Base-by-base conservation (phyloP, 2,888 invertebrate genomes). In the Dryocosmus kuriphilus region DNA sequence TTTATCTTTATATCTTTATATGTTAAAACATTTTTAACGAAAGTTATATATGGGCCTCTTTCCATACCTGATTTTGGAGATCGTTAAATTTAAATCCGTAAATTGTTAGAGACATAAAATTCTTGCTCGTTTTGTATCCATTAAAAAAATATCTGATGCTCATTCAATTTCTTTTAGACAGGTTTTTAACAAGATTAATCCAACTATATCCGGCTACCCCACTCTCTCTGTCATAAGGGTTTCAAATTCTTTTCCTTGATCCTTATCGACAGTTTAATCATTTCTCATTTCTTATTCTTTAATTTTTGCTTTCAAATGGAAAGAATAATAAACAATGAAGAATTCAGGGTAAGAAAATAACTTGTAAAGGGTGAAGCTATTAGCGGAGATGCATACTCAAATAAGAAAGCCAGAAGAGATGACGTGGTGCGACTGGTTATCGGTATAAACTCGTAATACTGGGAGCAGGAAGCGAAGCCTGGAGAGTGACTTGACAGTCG, bases 401-500 rank as follows among this genome's bases (percentile, higher is more conserved):
- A 81, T 73, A 81, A 81, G 79, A 77, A 80, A 67, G 61, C 78
- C 57, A 76, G 55, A 60, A 80, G 77, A 67, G 80, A 80, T 78
- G 77, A 77, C 74, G 76, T 79, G 80, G 77, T 71, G 77, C 76
- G 81, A 83, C 79, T 81, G 83, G 83, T 81, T 77, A 74, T 78
- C 81, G 74, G 75, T 77, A 79, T 27, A 77, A 80, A 81, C 85
- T 86, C 85, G 85, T 86, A 86, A 84, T 85, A 86, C 87, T 85
- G 82, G 84, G 86, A 88, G 86, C 87, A 88, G 88, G 88, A 87
- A 88, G 87, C 84, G 82, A 77, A 76, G 83, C 78, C 77, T 82
- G 83, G 82, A 84, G 81, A 85, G 83, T 83, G 82, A 84, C 86
- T 85, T 83, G 86, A 85, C 85, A 86, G 83, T 86, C 85, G 85